Percentiles rank a stretch among this genome's conserved stretches.
phyloP scores from a whole-genome alignment of 2,797 vertebrate genomes.

The Oreortyx pictus region DNA sequence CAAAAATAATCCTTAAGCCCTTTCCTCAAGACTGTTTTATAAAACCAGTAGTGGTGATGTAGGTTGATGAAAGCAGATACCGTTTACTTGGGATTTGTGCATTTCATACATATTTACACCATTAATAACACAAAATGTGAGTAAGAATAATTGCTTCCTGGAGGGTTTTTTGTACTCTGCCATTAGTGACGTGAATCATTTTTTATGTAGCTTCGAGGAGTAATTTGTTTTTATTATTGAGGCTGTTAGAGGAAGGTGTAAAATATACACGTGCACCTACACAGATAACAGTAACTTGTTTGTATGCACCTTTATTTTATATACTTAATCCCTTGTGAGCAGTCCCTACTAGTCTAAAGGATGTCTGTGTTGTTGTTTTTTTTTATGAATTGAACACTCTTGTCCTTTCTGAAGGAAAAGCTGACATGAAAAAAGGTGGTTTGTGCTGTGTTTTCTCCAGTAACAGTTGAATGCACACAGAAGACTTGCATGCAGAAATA shows the following conservation, averaged over 20 bases:
- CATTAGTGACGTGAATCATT: background rate
- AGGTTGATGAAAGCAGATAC: background rate
- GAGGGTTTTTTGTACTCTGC: background rate
- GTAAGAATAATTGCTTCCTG: background rate
- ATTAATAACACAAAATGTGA: background rate
- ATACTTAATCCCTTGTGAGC: background rate
- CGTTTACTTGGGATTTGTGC: background rate
- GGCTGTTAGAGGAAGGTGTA: background rate
- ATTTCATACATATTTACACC: background rate
- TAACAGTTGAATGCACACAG: background rate
- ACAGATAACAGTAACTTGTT: background rate
- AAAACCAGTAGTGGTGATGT: background rate
- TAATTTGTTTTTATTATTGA: background rate
- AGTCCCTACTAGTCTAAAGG: background rate
- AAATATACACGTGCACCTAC: fast-evolving
- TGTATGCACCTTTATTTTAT: background rate
- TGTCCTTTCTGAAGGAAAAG: background rate
- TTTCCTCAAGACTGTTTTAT: background rate
- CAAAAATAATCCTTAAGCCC: background rate
- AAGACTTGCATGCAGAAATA: background rate
- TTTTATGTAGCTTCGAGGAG: background rate
- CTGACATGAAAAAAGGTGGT: fast-evolving
- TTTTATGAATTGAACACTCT: background rate
- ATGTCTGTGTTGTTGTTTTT: background rate
- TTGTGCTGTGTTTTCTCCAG: background rate